phyloP scores from a whole-genome alignment of 2,113 vertebrate species.

The Electrona antarctica region DNA sequence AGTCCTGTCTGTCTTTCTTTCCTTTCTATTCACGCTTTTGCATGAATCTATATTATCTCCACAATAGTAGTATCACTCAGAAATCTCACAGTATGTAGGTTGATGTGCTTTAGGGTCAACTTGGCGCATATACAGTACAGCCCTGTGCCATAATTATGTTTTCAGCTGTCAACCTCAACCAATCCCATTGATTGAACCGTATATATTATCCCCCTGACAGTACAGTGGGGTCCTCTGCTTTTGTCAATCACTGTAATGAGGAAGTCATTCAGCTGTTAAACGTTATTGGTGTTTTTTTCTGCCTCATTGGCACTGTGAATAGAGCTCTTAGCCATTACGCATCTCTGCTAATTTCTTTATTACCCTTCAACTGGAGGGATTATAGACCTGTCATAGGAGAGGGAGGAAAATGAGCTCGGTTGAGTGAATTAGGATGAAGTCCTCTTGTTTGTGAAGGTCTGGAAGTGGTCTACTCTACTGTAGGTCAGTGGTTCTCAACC shows the following conservation, averaged over 20 bases:
- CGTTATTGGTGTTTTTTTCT: slow-evolving; percentile 38
- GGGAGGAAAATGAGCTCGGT: slow-evolving; percentile 1
- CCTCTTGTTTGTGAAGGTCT: neutral
- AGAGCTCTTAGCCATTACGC: slow-evolving; percentile 9
- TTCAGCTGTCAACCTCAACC: neutral
- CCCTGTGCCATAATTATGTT: neutral
- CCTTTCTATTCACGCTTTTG: neutral
- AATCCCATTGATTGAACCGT: neutral
- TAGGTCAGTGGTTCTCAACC: too few relatives aligned
- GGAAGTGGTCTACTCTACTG: too few relatives aligned
- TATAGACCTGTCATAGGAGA: slow-evolving; percentile 26
- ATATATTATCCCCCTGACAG: neutral
- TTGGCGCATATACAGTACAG: neutral
- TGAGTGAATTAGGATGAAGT: slow-evolving; percentile 32
- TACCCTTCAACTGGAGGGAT: slow-evolving; percentile 24
- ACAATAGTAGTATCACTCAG: slow-evolving; percentile 2
- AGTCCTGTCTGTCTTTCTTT: neutral
- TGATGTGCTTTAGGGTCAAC: neutral
- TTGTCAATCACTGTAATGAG: slow-evolving; percentile 33
- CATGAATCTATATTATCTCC: neutral
- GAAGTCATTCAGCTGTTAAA: slow-evolving; percentile 38
- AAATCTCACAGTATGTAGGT: neutral
- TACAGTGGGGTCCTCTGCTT: neutral
- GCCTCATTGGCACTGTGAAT: slow-evolving; percentile 18
- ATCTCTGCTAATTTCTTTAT: slow-evolving; percentile 27